Base-by-base conservation (phyloP, 2,888 invertebrate genomes). In the Iselma pallidipennis region DNA sequence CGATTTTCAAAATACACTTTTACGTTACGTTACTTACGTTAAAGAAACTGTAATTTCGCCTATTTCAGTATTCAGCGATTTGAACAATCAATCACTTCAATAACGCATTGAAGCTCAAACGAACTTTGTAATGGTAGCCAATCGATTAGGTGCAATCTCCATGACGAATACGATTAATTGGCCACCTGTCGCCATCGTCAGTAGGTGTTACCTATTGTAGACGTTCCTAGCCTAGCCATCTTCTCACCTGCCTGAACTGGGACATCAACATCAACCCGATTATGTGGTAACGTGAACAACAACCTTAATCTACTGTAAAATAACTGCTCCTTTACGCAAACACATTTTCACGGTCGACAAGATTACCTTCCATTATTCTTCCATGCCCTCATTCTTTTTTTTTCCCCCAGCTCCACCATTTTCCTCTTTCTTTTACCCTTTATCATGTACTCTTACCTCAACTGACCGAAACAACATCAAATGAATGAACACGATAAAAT, bases 291-390 rank as follows among this genome's bases (percentile, higher is more conserved):
- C 51, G 51, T 51, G 51, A 51, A 16, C 45, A 45, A 31, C 51
- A 31, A 19, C 51, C 51, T 50, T 51, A 51, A 51, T 51, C 29
- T 31, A 21, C 19, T 51, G 51, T 51, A 51, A 51, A 51, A 51
- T 51, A 51, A 51, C 51, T 29, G 51, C 51, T 51, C 29, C 51
- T 51, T 51, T 51, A 51, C 51, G 51, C 51, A 51, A 51, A 51
- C 51, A 31, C 51, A 31, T 51, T 51, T 51, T 29, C 31, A 51
- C 51, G 51, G 51, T 29, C 16, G 51, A 51, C 23, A 29, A 21
- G 45, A 29, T 31, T 31, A 19, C 29, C 12, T 29, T n/a, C 31
- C 29, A 51, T 51, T 51, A 51, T 45, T 45, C 45, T 45, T 45
- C 51, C 16, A 29, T 28, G 12, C 1, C 4, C 29, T 19, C 49